Evolutionary conservation across 2,113 vertebrate genomes (phyloP).

Genomic region (Rousettus leschenaultii): DNA sequence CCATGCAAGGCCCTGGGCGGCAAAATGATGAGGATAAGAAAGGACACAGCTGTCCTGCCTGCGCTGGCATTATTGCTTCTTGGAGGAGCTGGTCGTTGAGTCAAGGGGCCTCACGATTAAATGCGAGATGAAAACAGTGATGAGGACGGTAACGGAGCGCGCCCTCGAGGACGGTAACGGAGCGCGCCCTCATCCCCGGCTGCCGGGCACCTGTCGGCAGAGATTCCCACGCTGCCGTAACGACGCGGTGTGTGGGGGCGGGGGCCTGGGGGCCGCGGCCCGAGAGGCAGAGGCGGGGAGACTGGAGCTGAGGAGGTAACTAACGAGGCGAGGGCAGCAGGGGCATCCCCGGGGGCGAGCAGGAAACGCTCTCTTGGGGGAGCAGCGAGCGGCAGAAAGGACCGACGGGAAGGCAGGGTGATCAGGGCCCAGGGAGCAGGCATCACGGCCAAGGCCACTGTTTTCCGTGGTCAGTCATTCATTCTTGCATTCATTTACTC

Average conservation of each 20-base stretch:
- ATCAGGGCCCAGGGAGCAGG: rapidly evolving
- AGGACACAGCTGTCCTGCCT: neutral
- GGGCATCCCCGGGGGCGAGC: no score
- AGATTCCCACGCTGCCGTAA: rapidly evolving
- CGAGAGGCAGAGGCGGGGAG: neutral
- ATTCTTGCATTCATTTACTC: neutral
- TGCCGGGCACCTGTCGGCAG: rapidly evolving
- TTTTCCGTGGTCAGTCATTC: rapidly evolving
- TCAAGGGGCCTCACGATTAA: neutral
- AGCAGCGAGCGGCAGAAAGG: no score
- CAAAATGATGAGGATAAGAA: rapidly evolving
- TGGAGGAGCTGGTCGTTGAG: rapidly evolving
- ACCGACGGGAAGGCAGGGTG: neutral
- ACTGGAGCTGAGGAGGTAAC: neutral
- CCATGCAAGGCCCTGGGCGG: rapidly evolving
- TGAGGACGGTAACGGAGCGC: rapidly evolving
- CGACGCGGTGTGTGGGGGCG: no score
- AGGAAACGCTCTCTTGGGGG: no score
- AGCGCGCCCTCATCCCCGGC: rapidly evolving
- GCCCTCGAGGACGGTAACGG: rapidly evolving
- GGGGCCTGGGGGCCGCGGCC: no score
- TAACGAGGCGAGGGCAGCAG: rapidly evolving
- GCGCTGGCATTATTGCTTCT: rapidly evolving
- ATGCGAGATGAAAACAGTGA: neutral
- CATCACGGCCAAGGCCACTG: rapidly evolving